Base-by-base conservation (phyloP, 2,113 vertebrate genomes). In the Cephalopholis sonnerati region DNA sequence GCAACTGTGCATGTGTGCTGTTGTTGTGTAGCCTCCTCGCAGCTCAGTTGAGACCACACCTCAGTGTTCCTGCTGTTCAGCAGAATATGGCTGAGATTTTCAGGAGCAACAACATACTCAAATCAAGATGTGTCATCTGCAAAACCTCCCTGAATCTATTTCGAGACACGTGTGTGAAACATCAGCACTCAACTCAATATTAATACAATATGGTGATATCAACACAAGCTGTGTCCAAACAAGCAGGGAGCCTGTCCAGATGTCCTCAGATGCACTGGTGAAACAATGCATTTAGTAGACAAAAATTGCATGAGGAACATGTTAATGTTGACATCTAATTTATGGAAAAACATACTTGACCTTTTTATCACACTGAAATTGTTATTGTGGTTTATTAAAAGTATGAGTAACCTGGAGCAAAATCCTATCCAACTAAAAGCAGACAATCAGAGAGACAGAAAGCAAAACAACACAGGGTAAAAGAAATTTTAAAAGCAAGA, bases 41-140 rank as follows among this genome's bases (percentile, higher is more conserved):
- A 61, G 66, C 44, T 70, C 12, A 51, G 58, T 72, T 7, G n/a
- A 27, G 50, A 79, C 86, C 86, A 81, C 81, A 81, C 84, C 73
- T 82, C 48, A 50, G 15, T 62, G 36, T 70, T 72, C 36, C 74
- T 29, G 68, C 57, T 62, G 22, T 44, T 77, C 63, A 67, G 65
- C 69, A 74, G 55, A 83, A 83, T 2, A 64, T 32, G 5, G 44
- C 24, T 44, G 13, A 62, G 15, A 68, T 41, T 62, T 67, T 64
- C 63, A 77, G 81, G 32, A 83, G 83, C 67, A 66, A 41, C 41
- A 17, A 81, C 58, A 63, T 22, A 65, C 64, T 80, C n/a, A 73
- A 87, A 70, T 86, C 63, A 84, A 87, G 74, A 86, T 75, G 64
- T 89, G 74, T 91, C 79, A 72, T 79, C 69, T 71, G 27, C 3